Base-by-base conservation (phyloP, 2,888 invertebrate species). In the Drosophila merina region DNA sequence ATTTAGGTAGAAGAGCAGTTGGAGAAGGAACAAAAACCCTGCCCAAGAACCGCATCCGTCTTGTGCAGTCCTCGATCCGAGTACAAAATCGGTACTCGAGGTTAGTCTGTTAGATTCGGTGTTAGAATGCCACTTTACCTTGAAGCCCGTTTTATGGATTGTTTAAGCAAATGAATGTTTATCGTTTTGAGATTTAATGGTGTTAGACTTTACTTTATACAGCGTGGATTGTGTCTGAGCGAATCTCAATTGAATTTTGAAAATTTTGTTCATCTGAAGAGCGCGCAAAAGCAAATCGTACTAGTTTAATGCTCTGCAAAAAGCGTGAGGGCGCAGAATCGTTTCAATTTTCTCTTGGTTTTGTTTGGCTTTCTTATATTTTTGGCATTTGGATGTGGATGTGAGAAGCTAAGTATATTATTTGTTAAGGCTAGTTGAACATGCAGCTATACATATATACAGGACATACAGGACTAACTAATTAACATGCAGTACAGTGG, bases 161-260 rank as follows among this genome's bases (percentile, higher is more conserved):
- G 67, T 66, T 71, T 48, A 56, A 56, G 72, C 67, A 73, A 58
- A 58, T 73, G 68, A 51, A 72, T 50, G 72, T 66, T 58, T 73
- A 69, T 68, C 49, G 42, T 54, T 74, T 36, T 69, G 47, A 57
- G 54, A 72, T 75, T 71, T 71, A 47, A 45, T 31, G 55, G 81
- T 77, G 73, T 72, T 79, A 55, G 64, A 73, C 62, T 72, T 82
- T 77, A 79, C 68, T 76, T 56, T 73, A 62, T 73, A 80, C 74
- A 83, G 86, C 82, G 80, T 86, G 82, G 84, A 86, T 80, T 81
- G 86, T 86, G 79, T 76, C 75, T 66, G 51, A 62, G 68, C 73
- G 59, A 75, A 66, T 58, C 67, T 44, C 62, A 12, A 50, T 63
- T 50, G 47, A 42, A 28, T 47, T 57, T 54, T 62, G 25, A 8